Conservation (phyloP, 1,140 invertebrate species). For the Bombus confusus region DNA sequence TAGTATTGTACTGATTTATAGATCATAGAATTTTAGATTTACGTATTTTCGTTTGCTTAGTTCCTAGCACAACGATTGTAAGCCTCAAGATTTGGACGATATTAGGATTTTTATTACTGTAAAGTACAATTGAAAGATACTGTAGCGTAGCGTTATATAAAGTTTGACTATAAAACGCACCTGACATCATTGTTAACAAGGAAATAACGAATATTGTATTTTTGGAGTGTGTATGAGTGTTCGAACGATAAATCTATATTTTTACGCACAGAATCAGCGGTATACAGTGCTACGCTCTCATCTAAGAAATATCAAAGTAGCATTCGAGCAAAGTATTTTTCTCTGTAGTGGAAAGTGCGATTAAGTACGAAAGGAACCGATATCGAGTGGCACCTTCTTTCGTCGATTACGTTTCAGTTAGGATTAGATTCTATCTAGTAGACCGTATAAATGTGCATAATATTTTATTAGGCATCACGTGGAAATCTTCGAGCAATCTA, state of each 20-base stretch:
- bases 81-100: not conserved
- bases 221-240: not conserved
- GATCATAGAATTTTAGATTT: not conserved
- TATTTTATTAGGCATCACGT: constrained; percentile 38
- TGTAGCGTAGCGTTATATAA: not conserved
- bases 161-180: not conserved
- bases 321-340: not conserved
- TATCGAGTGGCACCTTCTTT: not conserved
- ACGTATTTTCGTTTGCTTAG: not conserved
- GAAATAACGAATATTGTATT: not conserved
- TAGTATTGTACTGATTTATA: not conserved
- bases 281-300: not conserved
- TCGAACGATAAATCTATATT: not conserved
- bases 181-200: not conserved
- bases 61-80: constrained; percentile 2
- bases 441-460: constrained; percentile 45
- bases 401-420: constrained; percentile 18
- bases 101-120: not conserved
- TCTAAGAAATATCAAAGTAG: not conserved
- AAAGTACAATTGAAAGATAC: not conserved
- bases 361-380: not conserved
- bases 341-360: not conserved
- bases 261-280: constrained; percentile 3
- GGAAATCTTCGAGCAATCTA: not conserved
- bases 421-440: not conserved